These are phyloP conservation scores for Andrena camellia DNA, from an alignment of 2,888 invertebrate genomes.

Conservation along the genomic window DNA sequence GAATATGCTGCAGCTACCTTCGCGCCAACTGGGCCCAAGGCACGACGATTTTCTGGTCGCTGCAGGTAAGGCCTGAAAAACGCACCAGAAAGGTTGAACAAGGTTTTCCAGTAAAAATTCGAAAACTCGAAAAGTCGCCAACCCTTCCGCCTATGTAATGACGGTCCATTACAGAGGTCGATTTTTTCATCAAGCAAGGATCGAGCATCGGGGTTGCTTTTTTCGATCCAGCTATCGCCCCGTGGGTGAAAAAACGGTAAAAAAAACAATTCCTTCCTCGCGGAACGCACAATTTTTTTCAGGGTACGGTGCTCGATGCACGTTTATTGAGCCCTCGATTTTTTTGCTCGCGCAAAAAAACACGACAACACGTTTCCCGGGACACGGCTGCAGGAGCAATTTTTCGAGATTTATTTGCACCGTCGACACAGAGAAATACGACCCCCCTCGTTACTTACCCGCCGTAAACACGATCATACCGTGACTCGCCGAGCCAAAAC, in stretches of 20 bases:
- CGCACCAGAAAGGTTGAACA: neutral
- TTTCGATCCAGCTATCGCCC: constrained; percentile 12
- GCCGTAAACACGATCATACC: constrained; percentile 71
- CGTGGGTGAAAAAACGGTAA: neutral
- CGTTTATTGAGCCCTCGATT: constrained; percentile 52
- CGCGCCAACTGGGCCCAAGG: neutral
- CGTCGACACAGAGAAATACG: constrained; percentile 61
- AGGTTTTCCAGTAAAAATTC: constrained; percentile 16
- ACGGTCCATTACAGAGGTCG: constrained; percentile 68
- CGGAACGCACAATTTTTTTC: constrained; percentile 27
- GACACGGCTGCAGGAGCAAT: constrained; percentile 35
- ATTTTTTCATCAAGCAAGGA: constrained; percentile 43
- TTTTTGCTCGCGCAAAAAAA: constrained; percentile 30
- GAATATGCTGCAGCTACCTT: constrained; percentile 23
- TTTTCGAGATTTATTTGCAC: constrained; percentile 69
- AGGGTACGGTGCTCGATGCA: constrained; percentile 11
- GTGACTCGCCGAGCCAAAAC: constrained; percentile 58
- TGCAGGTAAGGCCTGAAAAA: constrained; percentile 4
- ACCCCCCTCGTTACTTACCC: constrained; percentile 57
- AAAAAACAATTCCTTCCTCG: constrained; percentile 27
- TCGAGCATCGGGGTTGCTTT: constrained; percentile 39
- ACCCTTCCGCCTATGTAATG: constrained; percentile 41
- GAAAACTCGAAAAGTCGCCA: constrained; percentile 22
- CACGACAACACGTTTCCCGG: constrained; percentile 41
- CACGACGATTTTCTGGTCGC: neutral